Base-by-base conservation (phyloP, 2,888 invertebrate genomes). In the Lycophotia porphyrea region DNA sequence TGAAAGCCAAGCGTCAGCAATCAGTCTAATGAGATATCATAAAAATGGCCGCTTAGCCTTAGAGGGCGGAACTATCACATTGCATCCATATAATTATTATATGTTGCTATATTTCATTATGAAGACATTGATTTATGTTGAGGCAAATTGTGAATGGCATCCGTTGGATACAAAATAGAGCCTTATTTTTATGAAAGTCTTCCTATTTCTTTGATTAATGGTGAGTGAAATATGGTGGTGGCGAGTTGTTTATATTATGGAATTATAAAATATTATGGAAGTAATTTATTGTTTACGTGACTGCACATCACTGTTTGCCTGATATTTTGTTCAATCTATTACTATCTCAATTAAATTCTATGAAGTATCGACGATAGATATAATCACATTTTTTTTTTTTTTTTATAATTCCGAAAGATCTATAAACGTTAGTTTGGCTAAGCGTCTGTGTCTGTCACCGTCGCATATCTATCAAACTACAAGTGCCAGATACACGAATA, bases 71-170 rank as follows among this genome's bases (percentile, higher is more conserved):
- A 27, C 21, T 61, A 52, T 34, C 24, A 31, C 42, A 9, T 15
- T 72, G 47, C 71, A 66, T 49, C 42, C 24, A 47, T 47, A 61
- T 71, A 68, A 69, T 67, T 42, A 60, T 65, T 55, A 42, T n/a
- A 49, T 15, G 21, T 52, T 55, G n/a, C 47, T 64, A 55, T 66
- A 36, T 69, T 80, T 71, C 4, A 52, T 52, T 52, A 55, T 2
- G n/a, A 36, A 66, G 72, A 81, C 77, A 34, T 36, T 78, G 81
- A 81, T 81, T 61, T 70, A 81, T 81, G 69, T 70, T 77, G 36
- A 31, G 47, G 55, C 31, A 39, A 70, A 70, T 58, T n/a, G 21
- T 21, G 55, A 69, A 58, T 47, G 81, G 61, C 73, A 61, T 66
- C 55, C 24, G 72, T 63, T 72, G 42, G 58, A 42, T 36, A 31